These are phyloP conservation scores for Callorhinus ursinus DNA, from an alignment of 2,113 vertebrate genomes.

Conservation along the genomic window DNA sequence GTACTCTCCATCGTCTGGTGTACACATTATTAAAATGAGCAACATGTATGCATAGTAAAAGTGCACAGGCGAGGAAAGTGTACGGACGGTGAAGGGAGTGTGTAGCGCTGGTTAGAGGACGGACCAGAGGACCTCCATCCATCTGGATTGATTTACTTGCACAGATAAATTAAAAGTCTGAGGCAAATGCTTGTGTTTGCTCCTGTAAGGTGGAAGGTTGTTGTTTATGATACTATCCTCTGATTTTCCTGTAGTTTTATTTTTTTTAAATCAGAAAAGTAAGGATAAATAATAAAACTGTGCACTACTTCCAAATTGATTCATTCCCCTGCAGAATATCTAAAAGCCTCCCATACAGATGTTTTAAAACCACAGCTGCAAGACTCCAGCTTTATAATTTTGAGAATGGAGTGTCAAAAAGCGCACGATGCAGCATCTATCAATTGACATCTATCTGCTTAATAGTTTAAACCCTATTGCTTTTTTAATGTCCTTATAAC, in stretches of 20 bases:
- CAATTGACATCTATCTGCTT: constrained; percentile 44
- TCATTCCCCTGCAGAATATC: neutral
- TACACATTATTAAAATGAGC: neutral
- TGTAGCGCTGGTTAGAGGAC: fast-evolving
- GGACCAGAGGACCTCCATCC: fast-evolving
- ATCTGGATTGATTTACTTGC: fast-evolving
- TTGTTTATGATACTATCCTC: neutral
- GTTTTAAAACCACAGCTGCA: neutral
- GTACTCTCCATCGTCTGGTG: fast-evolving
- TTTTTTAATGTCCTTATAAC: constrained; percentile 32
- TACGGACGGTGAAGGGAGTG: fast-evolving
- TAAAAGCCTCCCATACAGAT: neutral
- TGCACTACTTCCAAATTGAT: neutral
- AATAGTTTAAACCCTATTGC: constrained; percentile 38
- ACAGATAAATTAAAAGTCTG: neutral
- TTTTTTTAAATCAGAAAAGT: neutral
- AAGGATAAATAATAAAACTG: neutral
- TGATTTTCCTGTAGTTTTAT: neutral
- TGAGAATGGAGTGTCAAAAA: neutral
- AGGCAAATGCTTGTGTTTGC: fast-evolving
- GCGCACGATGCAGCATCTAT: neutral
- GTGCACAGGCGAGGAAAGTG: fast-evolving
- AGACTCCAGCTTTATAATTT: neutral
- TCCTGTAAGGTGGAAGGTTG: neutral
- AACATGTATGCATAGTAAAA: fast-evolving